Evolutionary conservation across 2,888 invertebrate species (phyloP), one percentile per base, ranked within the genome.

Genomic region (Drosophila lutescens): DNA sequence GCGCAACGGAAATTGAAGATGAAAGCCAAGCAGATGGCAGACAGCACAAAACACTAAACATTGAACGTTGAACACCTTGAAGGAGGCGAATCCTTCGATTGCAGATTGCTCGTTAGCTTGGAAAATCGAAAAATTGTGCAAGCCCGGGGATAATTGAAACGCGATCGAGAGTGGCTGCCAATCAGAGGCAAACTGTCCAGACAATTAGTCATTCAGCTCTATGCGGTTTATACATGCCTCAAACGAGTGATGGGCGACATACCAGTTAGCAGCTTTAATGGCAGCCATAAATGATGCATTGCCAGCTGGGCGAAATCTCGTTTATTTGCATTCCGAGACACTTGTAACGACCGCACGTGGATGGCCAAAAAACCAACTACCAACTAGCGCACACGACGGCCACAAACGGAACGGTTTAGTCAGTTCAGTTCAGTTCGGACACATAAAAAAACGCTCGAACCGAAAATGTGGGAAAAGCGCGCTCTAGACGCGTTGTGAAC

Each of bases 1-100:
- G 73, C 79, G 76, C 80, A 78, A 59, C 80, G 86, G 83, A 86
- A 84, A 84, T 86, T 84, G 84, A 81, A 84, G 87, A 84, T 86
- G 85, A 78, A 84, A 84, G 85, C 77, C 77, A 65, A 73, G 53
- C 71, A 73, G 87, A 86, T 85, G 86, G 53, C 66, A 74, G 68
- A 66, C 65, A 74, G 63, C 65, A 74, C 76, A 76, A 83, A 76
- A 77, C 79, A 59, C 55, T 40, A 40, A 54, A 58, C 58, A 54
- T 34, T 49, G 49, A 49, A 83, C 79, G 86, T 80, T 49, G 49
- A 49, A 83, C 79, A 83, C 82, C 80, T 84, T 74, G 68, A 76
- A 74, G 78, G 78, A 85, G 79, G 66, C 77, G 6, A 32, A 43
- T 13, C 56, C 43, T 40, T 20, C 67, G 47, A 53, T 34, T 47